A percentile compares a stretch with the other conserved stretches of the same genome.
Conservation (phyloP, 2,113 vertebrate genomes). For the Phodopus roborovskii region DNA sequence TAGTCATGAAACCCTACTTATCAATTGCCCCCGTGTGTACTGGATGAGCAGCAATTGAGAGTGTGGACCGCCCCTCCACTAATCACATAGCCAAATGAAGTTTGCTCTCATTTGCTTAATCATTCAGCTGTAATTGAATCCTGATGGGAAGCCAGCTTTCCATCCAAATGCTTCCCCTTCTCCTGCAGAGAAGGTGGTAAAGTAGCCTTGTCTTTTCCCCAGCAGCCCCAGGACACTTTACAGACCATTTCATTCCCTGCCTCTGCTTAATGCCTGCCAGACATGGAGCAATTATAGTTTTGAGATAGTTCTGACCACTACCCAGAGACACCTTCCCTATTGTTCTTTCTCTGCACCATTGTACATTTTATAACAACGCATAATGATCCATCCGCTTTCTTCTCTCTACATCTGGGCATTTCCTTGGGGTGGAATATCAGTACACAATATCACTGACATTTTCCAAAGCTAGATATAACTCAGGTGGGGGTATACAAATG, state of each 20-base stretch:
- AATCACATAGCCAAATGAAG: conserved; percentile 11
- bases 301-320: neutral
- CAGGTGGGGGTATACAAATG: neutral
- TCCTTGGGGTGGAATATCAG: neutral
- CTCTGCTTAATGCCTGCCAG: neutral
- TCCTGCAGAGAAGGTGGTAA: conserved; percentile 20
- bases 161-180: conserved; percentile 8
- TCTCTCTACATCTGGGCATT: neutral
- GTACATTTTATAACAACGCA: neutral
- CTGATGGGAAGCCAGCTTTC: conserved; percentile 61
- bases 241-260: neutral
- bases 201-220: conserved; percentile 22
- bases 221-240: neutral
- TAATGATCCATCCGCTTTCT: neutral
- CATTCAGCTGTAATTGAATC: conserved; percentile 66
- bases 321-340: neutral
- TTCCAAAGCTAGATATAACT: neutral
- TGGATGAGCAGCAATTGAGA: rapidly evolving
- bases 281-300: neutral
- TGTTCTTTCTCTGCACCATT: neutral
- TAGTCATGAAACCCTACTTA: neutral
- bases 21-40: rapidly evolving
- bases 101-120: conserved; percentile 68
- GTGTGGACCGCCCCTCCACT: neutral
- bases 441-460: neutral